A percentile compares a stretch with the other conserved stretches of the same genome.
phyloP scores from a whole-genome alignment of 1,140 invertebrate species.

The Anagrus nilaparvatae region DNA sequence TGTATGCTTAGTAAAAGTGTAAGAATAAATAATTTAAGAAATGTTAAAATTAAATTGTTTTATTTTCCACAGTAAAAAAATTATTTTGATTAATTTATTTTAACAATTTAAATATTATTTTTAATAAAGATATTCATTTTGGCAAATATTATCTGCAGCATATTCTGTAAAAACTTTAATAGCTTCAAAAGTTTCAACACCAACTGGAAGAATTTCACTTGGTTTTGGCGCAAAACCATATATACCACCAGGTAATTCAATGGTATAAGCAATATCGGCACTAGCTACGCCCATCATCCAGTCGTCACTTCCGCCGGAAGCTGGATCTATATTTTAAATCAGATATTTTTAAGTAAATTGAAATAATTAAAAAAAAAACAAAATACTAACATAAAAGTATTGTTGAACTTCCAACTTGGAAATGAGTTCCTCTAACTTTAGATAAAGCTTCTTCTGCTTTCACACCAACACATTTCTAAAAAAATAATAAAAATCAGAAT shows the following conservation, averaged over 20 bases:
- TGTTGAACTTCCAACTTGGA: conserved; percentile 51
- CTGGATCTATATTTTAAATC: conserved; percentile 38
- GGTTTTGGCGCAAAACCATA: conserved; percentile 67
- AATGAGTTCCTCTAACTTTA: conserved; percentile 32
- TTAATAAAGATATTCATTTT: too few species aligned
- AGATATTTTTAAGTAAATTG: too few species aligned
- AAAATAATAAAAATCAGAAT: neutral
- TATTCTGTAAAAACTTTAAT: conserved; percentile 60
- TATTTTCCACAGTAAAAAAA: too few species aligned
- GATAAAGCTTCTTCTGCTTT: conserved; percentile 35
- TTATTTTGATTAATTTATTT: too few species aligned
- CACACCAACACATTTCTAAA: conserved; percentile 22
- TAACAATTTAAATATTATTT: too few species aligned
- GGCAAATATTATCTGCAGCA: conserved; percentile 8
- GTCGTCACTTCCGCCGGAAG: conserved; percentile 57
- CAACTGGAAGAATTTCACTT: conserved; percentile 57
- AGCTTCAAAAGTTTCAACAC: conserved; percentile 64
- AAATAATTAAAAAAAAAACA: too few species aligned
- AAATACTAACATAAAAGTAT: conserved; percentile 45
- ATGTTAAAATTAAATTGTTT: too few species aligned
- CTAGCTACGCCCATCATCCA: conserved; percentile 53
- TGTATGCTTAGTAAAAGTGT: too few species aligned
- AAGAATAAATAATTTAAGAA: too few species aligned
- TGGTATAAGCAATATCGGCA: conserved; percentile 64
- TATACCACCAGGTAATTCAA: conserved; percentile 64